A percentile compares a stretch with the other conserved stretches of the same genome.
Conservation (phyloP, 2,888 invertebrate genomes). For the Bibio marci region DNA sequence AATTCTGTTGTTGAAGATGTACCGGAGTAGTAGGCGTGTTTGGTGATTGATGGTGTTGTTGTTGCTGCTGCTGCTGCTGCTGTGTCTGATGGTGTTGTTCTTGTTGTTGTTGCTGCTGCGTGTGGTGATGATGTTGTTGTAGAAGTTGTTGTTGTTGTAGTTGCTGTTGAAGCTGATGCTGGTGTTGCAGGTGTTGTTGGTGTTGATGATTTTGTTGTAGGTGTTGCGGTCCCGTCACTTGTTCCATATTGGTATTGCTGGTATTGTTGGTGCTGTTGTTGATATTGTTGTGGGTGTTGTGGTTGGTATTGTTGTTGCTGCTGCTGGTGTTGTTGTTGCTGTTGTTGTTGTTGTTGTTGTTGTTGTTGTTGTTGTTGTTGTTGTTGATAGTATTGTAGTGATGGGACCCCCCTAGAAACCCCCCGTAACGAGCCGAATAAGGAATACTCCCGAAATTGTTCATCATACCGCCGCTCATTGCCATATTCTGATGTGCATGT, state of each 20-base stretch:
- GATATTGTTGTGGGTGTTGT: neutral
- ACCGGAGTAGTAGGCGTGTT: constrained; percentile 24
- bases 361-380: too few relatives aligned
- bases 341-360: constrained; percentile 14
- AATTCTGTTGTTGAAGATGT: constrained; percentile 16
- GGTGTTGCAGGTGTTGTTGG: too few relatives aligned
- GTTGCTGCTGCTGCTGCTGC: constrained; percentile 24
- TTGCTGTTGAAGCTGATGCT: constrained; percentile 3
- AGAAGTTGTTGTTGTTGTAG: constrained; percentile 12
- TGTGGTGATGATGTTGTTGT: constrained; percentile 20
- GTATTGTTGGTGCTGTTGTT: constrained; percentile 9
- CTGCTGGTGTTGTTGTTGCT: constrained; percentile 17
- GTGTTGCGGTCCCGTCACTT: constrained; percentile 7
- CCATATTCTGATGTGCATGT: constrained; percentile 4
- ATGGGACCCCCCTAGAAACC: constrained; percentile 46
- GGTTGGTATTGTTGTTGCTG: constrained; percentile 10
- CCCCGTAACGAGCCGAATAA: constrained; percentile 47
- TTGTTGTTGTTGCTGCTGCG: too few relatives aligned
- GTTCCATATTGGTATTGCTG: constrained; percentile 14
- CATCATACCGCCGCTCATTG: constrained; percentile 18
- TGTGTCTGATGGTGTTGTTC: constrained; percentile 10
- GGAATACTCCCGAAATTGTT: constrained; percentile 35
- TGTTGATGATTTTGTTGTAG: constrained; percentile 6
- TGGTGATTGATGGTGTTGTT: constrained; percentile 15
- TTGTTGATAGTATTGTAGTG: constrained; percentile 19